Evolutionary conservation across 2,888 invertebrate genomes (phyloP).

Genomic region (Plebejus anna): DNA sequence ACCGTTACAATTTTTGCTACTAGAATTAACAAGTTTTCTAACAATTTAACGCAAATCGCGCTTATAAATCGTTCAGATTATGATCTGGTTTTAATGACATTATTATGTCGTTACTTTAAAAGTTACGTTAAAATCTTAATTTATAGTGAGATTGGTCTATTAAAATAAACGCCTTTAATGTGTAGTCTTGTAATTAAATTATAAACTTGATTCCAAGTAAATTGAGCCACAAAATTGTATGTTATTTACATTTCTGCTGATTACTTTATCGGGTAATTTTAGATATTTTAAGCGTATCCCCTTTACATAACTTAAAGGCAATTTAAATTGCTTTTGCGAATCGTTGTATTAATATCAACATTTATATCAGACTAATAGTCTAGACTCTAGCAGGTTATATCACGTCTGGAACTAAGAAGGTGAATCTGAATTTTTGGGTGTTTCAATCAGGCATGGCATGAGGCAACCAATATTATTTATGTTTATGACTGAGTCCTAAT

Average conservation of each 20-base stretch:
- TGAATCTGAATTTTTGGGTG: too few relatives aligned
- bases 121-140: slow-evolving; percentile 7
- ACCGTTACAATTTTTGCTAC: slow-evolving; percentile 11
- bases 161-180: slow-evolving; percentile 18
- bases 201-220: slow-evolving; percentile 8
- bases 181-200: slow-evolving; percentile 14
- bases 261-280: slow-evolving; percentile 16
- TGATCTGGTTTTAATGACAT: slow-evolving; percentile 13
- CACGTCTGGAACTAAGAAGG: neutral
- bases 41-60: neutral
- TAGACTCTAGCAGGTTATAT: neutral
- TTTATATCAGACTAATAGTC: neutral
- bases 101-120: slow-evolving; percentile 11
- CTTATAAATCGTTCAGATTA: slow-evolving; percentile 14
- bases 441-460: too few relatives aligned
- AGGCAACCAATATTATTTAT: too few relatives aligned
- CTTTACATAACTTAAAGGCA: slow-evolving; percentile 15
- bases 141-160: slow-evolving; percentile 5
- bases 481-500: neutral
- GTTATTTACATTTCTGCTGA: slow-evolving; percentile 2
- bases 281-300: neutral
- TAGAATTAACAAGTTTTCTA: slow-evolving; percentile 16
- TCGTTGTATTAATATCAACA: neutral
- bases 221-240: slow-evolving; percentile 11
- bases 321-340: neutral